Conservation (phyloP, 2,113 vertebrate species). For the Toxostoma redivivum region DNA sequence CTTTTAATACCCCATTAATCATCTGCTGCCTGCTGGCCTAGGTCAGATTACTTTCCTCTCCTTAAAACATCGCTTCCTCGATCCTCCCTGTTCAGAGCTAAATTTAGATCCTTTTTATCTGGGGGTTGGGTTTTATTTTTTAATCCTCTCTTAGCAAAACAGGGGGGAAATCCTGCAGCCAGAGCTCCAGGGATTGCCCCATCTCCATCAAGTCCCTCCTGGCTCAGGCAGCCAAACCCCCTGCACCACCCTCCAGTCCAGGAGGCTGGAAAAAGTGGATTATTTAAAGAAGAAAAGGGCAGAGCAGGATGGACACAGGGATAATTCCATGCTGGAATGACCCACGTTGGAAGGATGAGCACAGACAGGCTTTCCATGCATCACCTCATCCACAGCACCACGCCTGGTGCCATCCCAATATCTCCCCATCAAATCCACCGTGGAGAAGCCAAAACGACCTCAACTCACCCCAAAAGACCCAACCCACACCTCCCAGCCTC, state of each 20-base stretch:
- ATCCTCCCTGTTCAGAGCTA: background rate
- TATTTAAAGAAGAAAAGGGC: background rate
- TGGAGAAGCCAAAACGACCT: accelerated
- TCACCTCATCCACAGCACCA: background rate
- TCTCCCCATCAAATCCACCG: background rate
- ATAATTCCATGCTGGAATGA: background rate
- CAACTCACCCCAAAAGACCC: background rate
- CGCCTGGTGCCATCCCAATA: accelerated
- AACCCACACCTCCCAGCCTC: accelerated
- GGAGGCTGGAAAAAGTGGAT: background rate
- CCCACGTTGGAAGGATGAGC: accelerated
- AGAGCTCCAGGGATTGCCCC: background rate
- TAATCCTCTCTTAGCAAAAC: accelerated
- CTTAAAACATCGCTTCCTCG: background rate
- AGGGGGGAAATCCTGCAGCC: background rate
- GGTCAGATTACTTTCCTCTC: background rate
- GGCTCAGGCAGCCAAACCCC: background rate
- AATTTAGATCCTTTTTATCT: background rate
- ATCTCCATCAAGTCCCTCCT: background rate
- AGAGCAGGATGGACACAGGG: accelerated
- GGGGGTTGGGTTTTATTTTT: background rate
- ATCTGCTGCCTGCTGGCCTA: background rate
- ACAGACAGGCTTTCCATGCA: accelerated
- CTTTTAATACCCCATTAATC: constrained; percentile 16
- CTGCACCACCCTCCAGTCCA: accelerated